These are phyloP conservation scores for Neuroterus valhalla DNA, from an alignment of 1,140 invertebrate species.

Conservation along the genomic window DNA sequence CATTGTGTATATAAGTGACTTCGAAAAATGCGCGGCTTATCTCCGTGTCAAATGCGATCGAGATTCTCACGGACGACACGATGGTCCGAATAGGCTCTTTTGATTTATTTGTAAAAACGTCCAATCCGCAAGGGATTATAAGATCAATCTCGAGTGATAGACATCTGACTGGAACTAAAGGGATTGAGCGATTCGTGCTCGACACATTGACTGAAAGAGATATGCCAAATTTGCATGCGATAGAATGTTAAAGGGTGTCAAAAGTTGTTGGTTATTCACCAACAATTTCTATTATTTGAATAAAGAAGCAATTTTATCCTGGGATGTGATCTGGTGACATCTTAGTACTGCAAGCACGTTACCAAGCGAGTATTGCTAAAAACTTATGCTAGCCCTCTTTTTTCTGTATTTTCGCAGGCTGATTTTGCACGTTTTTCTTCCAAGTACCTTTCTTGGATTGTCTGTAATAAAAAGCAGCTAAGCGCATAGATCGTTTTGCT, in stretches of 20 bases:
- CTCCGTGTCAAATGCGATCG: conserved; percentile 62
- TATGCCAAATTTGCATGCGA: no score
- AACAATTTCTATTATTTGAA: no score
- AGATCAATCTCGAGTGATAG: conserved; percentile 44
- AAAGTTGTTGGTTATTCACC: no score
- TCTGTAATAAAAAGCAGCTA: not conserved
- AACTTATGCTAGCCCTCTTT: no score
- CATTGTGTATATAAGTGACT: conserved; percentile 34
- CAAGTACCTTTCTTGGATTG: conserved; percentile 22
- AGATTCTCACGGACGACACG: conserved; percentile 59
- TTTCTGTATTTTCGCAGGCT: not conserved
- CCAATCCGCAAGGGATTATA: conserved; percentile 43
- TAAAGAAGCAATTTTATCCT: no score
- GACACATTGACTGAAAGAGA: no score
- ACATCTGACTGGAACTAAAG: conserved; percentile 60
- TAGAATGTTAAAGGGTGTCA: no score
- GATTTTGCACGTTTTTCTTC: not conserved
- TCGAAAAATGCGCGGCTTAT: conserved; percentile 58
- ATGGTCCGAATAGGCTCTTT: conserved; percentile 30
- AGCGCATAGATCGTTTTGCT: conserved; percentile 1
- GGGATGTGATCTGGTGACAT: no score
- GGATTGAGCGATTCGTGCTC: conserved; percentile 40
- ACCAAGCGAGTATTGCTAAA: no score
- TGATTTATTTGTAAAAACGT: conserved; percentile 54
- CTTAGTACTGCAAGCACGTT: no score